Base-by-base conservation (phyloP, 64 coral and sea anemone species). In the Stichodactyla helianthus region DNA sequence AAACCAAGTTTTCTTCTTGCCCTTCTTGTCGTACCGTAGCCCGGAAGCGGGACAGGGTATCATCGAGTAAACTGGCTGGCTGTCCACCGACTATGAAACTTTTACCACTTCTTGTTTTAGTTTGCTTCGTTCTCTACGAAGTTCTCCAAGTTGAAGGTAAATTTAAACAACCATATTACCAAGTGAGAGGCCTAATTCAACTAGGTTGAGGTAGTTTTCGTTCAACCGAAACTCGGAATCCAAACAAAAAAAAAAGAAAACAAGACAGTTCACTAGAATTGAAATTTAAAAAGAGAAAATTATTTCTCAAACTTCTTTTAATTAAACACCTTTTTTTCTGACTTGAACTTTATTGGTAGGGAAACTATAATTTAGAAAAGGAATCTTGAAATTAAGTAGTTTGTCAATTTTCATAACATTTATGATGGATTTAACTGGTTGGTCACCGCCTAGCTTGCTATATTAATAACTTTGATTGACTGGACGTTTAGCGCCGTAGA, bases 91-190 rank as follows among this genome's bases (percentile, higher is more conserved):
- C 20, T 25, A 79, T 79, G 77, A 79, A 50, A 79, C 50, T 79
- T 9, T 79, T 79, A 19, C 11, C 77, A 10, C 77, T 52, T 14
- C 27, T 65, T 50, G 5, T 79, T 6, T 13, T 79, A 6, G 17
- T 79, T 79, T 79, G 26, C 28, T 79, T 79, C 11, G 77, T 31
- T 79, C 77, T 79, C 14, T 79, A 79, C 77, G 26, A 50, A 13
- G 50, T 79, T 50, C 77, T 79, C 26, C 77, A 79, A 50, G 77
- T 79, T 28, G 77, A 79, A 44, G 77, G 77, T 79, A 79, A 79
- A 31, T 50, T 20, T 50, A 50, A 79, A 50, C 62, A n/a, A 22
- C 18, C 19, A 44, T 44, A 44, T 44, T 44, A 44, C 35, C 35
- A 44, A 44, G 35, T 44, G 35, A 65, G 7, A n/a, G 18, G 20